Evolutionary conservation across 2,113 vertebrate genomes (phyloP), one percentile per base, ranked within the genome.

Genomic region (Ochotona curzoniae): DNA sequence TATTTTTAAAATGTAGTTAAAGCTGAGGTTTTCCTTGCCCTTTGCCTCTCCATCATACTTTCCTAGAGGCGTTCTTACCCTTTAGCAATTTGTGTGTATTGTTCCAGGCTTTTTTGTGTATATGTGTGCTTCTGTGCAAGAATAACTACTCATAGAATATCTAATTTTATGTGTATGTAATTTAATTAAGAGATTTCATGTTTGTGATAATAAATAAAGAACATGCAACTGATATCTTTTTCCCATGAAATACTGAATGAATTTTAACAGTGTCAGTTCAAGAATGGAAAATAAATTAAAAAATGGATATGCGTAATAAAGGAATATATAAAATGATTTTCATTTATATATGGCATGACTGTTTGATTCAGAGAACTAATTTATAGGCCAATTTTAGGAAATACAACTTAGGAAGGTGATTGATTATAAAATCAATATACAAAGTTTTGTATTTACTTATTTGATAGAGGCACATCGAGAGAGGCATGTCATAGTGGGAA

Each of bases 251-350:
- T 80, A 49, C 11, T 57, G 8, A 32, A 79, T 21, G 9, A 8
- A 89, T 78, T 80, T 83, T 75, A 81, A 44, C 25, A 44, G 76
- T 60, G 20, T 82, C 49, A 28, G 15, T 32, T 75, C 38, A 88
- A 88, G 51, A 87, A 90, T 18, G 54, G 51, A 91, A 88, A 57
- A 81, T 86, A 71, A 54, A 30, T 35, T n/a, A n/a, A 61, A 93
- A 51, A n/a, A 66, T 35, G 54, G 54, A 2, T 76, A 90, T 60
- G 5, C 47, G 81, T 30, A 83, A 32, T 67, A 78, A 89, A 94
- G 47, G 60, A 73, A 85, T 30, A 91, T 66, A 90, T 51, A 76
- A 71, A 88, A 70, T 61, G 66, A 13, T 13, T 23, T 66, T 96
- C 35, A 30, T 71, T 78, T 85, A 4, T 81, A 66, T 30, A 81